Percentiles rank a stretch among this genome's conserved stretches.
Conservation (phyloP, 2,113 vertebrate genomes). For the Pseudorectes ferrugineus region DNA sequence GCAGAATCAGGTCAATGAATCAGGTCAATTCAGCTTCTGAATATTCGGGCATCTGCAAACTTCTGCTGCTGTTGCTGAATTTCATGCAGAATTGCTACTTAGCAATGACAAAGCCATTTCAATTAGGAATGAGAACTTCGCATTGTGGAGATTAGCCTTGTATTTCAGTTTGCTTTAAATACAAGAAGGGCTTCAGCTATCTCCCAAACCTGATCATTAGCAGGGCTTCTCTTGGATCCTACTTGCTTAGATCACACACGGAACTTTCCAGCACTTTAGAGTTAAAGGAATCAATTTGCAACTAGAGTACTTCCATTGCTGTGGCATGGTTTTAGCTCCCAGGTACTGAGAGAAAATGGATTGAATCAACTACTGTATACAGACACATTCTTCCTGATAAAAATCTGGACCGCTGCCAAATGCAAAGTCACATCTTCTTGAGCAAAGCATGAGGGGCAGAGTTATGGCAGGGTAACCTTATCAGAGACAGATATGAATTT, state of each 20-base stretch:
- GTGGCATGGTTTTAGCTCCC: neutral
- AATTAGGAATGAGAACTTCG: neutral
- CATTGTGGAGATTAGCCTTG: neutral
- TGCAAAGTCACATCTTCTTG: neutral
- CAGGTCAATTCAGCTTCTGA: neutral
- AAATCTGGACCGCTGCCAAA: neutral
- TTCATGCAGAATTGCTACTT: neutral
- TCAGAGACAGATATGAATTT: neutral
- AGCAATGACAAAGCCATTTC: neutral
- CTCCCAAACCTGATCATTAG: neutral
- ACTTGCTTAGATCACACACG: neutral
- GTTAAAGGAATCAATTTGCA: neutral
- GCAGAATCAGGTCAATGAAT: neutral
- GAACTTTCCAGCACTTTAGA: neutral
- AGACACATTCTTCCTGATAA: neutral
- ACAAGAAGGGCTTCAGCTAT: neutral
- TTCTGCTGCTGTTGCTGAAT: neutral
- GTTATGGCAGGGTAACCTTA: neutral
- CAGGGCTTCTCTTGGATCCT: neutral
- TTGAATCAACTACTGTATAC: neutral
- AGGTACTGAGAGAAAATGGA: neutral
- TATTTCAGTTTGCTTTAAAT: neutral
- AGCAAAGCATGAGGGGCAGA: neutral
- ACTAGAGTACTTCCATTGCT: neutral
- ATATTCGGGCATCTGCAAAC: neutral